Evolutionary conservation across 2,113 vertebrate species (phyloP).

Genomic region (Hyaena hyaena): DNA sequence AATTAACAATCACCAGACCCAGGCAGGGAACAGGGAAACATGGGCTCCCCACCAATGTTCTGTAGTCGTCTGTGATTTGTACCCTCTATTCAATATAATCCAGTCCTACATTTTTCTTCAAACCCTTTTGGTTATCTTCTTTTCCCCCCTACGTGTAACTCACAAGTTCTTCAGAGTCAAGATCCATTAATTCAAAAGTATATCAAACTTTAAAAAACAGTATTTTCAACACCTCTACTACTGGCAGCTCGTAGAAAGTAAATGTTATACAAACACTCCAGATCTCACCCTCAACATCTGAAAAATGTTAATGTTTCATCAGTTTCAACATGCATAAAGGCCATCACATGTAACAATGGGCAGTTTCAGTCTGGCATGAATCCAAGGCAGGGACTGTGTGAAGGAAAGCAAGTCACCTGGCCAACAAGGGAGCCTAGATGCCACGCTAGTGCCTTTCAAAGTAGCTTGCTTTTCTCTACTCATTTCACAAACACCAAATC

Average conservation of each 20-base stretch:
- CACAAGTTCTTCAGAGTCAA: background rate
- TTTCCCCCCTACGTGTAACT: background rate
- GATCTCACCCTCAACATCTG: background rate
- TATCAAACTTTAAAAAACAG: conserved; percentile 21
- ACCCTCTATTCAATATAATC: background rate
- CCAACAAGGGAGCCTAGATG: background rate
- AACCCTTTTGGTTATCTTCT: background rate
- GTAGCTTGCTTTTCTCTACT: background rate
- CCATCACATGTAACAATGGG: background rate
- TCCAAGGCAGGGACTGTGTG: background rate
- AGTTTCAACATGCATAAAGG: background rate
- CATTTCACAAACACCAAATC: background rate
- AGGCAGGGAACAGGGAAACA: background rate
- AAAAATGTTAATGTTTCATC: background rate
- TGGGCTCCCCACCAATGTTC: background rate
- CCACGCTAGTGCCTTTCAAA: background rate
- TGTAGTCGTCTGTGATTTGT: background rate
- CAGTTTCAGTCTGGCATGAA: background rate
- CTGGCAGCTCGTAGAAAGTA: background rate
- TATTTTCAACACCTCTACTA: background rate
- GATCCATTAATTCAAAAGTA: conserved; percentile 9
- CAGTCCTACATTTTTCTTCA: background rate
- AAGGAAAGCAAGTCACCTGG: background rate
- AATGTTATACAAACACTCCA: background rate
- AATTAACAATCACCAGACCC: background rate